Conservation (phyloP, 2,113 vertebrate species). For the Nerophis ophidion region DNA sequence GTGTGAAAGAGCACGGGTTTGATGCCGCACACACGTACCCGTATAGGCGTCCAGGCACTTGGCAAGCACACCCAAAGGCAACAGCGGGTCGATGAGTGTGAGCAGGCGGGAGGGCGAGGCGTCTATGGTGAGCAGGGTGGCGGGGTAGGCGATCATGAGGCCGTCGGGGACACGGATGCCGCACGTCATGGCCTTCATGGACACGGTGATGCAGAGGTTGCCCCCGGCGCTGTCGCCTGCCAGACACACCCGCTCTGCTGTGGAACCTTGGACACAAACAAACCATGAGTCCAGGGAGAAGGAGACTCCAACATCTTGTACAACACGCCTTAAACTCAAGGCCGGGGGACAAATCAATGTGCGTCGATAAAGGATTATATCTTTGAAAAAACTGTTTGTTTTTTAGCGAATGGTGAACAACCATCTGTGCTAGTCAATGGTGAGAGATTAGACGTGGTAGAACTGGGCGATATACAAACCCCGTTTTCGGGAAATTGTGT, state of each 20-base stretch:
- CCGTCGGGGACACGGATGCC: slow-evolving; percentile 81
- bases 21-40: slow-evolving; percentile 59
- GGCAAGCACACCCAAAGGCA: slow-evolving; percentile 81
- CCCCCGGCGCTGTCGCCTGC: slow-evolving; percentile 87
- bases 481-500: too few relatives aligned
- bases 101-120: slow-evolving; percentile 86
- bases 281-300: not conserved
- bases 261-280: slow-evolving; percentile 73
- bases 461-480: too few relatives aligned
- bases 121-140: slow-evolving; percentile 75
- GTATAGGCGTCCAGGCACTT: slow-evolving; percentile 85
- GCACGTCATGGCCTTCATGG: slow-evolving; percentile 76
- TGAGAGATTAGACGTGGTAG: too few relatives aligned
- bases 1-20: slow-evolving; percentile 3
- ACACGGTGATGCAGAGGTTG: slow-evolving; percentile 85
- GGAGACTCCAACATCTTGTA: not conserved
- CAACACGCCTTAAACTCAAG: not conserved
- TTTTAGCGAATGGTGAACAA: too few relatives aligned
- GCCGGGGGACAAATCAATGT: too few relatives aligned
- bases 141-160: slow-evolving; percentile 85
- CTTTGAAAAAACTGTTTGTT: too few relatives aligned
- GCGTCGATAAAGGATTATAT: too few relatives aligned
- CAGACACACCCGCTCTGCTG: slow-evolving; percentile 79
- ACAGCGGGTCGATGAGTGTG: slow-evolving; percentile 82
- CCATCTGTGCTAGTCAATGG: too few relatives aligned